Base-by-base conservation (phyloP, 2,113 vertebrate genomes). In the Takifugu bimaculatus region DNA sequence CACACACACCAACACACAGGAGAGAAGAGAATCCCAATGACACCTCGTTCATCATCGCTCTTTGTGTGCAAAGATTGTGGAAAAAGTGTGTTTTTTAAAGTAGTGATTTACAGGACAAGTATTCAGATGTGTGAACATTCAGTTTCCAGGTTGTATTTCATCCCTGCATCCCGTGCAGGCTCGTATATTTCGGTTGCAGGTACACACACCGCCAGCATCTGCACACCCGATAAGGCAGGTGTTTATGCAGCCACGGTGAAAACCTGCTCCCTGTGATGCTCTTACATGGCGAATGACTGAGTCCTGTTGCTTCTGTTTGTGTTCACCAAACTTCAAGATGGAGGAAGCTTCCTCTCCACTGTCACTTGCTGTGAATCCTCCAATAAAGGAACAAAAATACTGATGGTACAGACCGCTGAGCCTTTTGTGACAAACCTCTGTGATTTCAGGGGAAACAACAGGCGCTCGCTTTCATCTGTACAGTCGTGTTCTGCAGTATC, bases 21-120 rank as follows among this genome's bases (percentile, higher is more conserved):
- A 67, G 29, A 51, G 28, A 42, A 13, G 44, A 65, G 45, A 65
- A 61, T 25, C 65, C 32, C 26, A 48, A 4, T 43, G 14, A 53
- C 45, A 26, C 60, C 50, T 63, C 43, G 7, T 68, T 63, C 53
- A 78, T 79, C 80, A 74, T 63, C 49, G 35, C 26, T 57, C 35
- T 55, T 13, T 63, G 43, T 56, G 26, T 6, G 49, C 25, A 9
- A 50, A 50, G 57, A 53, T 49, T 12, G 25, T 50, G 48, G 57
- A 54, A 39, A 54, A 60, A n/a, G 53, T 29, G 54, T 49, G 50
- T 6, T 28, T 27, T 53, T 65, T 72, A 28, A 26, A 65, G 47
- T 44, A 48, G 51, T 72, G 56, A 63, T 69, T 57, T 57, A 43
- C 47, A 29, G 14, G 54, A 3, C 0, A 1, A 25, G 26, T 29